phyloP scores from a whole-genome alignment of 2,888 invertebrate species.

The Agrotis puta region DNA sequence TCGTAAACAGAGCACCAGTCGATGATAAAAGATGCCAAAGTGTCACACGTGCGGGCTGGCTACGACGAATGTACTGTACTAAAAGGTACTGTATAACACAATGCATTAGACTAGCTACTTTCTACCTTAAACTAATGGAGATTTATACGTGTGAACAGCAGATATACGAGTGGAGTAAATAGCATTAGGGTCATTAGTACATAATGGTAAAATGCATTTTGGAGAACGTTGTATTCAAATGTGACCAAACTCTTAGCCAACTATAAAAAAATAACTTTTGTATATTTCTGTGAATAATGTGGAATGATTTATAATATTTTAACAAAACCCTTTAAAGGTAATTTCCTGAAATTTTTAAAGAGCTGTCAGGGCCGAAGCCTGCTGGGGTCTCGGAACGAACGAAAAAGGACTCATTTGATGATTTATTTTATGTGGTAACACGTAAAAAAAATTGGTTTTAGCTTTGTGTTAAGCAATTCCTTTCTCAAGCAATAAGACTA shows the following conservation, averaged over 20 bases:
- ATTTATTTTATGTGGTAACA: too few species aligned
- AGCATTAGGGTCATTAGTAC: background rate
- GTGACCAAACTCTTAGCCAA: background rate
- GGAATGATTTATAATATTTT: background rate
- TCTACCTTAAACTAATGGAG: conserved; percentile 9
- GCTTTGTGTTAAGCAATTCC: too few species aligned
- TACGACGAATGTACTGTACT: conserved; percentile 14
- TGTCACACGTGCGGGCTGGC: conserved; percentile 18
- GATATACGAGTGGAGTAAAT: background rate
- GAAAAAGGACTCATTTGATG: too few species aligned
- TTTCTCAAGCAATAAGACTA: too few species aligned
- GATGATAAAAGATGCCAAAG: conserved; percentile 6
- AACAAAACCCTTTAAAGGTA: background rate
- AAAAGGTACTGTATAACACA: conserved; percentile 3
- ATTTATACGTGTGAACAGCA: background rate
- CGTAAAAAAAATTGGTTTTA: too few species aligned
- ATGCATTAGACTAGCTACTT: conserved; percentile 17
- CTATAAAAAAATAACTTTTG: background rate
- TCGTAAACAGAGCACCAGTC: background rate
- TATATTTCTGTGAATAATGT: background rate
- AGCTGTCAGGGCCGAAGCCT: too few species aligned
- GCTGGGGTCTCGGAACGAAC: too few species aligned
- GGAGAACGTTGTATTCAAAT: background rate
- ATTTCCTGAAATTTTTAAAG: background rate
- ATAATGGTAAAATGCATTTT: conserved; percentile 6